A percentile compares a stretch with the other conserved stretches of the same genome.
phyloP scores from a whole-genome alignment of 2,888 invertebrate genomes.

The Drosophila acutilabella region DNA sequence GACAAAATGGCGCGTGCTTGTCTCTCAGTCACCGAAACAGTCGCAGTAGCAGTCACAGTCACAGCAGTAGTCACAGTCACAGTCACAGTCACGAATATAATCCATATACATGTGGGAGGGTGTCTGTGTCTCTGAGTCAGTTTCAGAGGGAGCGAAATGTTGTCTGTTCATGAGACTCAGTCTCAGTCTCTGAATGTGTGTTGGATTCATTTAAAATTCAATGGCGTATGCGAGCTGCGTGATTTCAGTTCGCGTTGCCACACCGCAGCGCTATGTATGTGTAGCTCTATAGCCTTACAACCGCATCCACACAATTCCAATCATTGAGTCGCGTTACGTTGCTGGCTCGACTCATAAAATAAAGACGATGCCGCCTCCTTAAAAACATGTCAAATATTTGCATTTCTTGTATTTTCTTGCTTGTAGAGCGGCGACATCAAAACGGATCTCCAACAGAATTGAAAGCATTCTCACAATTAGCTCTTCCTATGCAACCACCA shows the following conservation, averaged over 20 bases:
- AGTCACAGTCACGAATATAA: background rate
- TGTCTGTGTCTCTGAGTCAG: background rate
- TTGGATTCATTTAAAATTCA: constrained; percentile 79
- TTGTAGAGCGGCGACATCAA: constrained; percentile 39
- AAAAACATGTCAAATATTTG: constrained; percentile 68
- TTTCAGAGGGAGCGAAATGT: background rate
- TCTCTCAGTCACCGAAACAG: constrained; percentile 18
- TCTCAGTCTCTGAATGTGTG: constrained; percentile 21
- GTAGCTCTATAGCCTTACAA: background rate
- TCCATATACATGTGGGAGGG: background rate
- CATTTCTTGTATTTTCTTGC: constrained; percentile 49
- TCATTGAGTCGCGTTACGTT: constrained; percentile 39
- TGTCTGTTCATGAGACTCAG: constrained; percentile 8
- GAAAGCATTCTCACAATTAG: constrained; percentile 45
- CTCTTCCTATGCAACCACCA: background rate
- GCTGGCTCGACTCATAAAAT: constrained; percentile 25
- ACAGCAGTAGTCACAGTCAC: constrained; percentile 1
- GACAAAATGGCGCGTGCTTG: constrained; percentile 26
- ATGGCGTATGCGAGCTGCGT: constrained; percentile 73
- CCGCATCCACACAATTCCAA: constrained; percentile 49
- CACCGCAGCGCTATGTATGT: constrained; percentile 22
- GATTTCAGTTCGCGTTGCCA: constrained; percentile 67
- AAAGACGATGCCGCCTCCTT: constrained; percentile 18
- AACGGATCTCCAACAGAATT: constrained; percentile 38
- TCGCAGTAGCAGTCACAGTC: constrained; percentile 8